Percentiles rank a stretch among this genome's conserved stretches.
Conservation (phyloP, 2,888 invertebrate species). For the Teleiodes luculella region DNA sequence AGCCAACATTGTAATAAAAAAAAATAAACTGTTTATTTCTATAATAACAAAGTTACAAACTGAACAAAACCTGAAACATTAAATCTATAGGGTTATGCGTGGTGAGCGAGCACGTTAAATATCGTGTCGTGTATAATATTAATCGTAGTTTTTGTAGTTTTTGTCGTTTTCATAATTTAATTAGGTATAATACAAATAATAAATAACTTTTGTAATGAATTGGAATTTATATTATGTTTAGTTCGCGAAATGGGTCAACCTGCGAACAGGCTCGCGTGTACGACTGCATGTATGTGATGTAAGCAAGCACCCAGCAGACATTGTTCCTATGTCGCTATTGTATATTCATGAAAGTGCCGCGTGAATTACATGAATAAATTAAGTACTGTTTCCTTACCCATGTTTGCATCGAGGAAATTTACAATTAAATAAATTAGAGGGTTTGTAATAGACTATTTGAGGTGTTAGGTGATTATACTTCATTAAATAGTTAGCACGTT, state of each 20-base stretch:
- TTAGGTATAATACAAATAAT: too few species aligned
- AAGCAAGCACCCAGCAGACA: constrained; percentile 4
- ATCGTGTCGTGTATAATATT: too few species aligned
- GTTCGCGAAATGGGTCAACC: constrained; percentile 37
- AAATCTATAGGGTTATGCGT: too few species aligned
- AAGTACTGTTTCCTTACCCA: constrained; percentile 11
- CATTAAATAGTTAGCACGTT: background rate
- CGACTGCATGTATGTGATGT: constrained; percentile 12
- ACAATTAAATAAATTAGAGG: constrained; percentile 11
- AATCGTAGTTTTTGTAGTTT: too few species aligned
- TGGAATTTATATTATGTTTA: too few species aligned
- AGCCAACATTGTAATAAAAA: too few species aligned
- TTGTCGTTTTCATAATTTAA: too few species aligned
- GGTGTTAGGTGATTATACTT: constrained; percentile 2
- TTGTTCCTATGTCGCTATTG: constrained; percentile 24
- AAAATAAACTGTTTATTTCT: too few species aligned
- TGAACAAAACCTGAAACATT: too few species aligned
- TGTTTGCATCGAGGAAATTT: constrained; percentile 8
- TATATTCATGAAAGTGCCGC: constrained; percentile 15
- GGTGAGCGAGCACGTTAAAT: too few species aligned
- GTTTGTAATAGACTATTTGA: background rate
- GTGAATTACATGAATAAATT: constrained; percentile 6
- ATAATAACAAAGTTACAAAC: too few species aligned
- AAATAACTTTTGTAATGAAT: too few species aligned
- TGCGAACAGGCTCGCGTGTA: constrained; percentile 30